Conservation (phyloP, 64 coral and sea anemone genomes). For the Orbicella faveolata region DNA sequence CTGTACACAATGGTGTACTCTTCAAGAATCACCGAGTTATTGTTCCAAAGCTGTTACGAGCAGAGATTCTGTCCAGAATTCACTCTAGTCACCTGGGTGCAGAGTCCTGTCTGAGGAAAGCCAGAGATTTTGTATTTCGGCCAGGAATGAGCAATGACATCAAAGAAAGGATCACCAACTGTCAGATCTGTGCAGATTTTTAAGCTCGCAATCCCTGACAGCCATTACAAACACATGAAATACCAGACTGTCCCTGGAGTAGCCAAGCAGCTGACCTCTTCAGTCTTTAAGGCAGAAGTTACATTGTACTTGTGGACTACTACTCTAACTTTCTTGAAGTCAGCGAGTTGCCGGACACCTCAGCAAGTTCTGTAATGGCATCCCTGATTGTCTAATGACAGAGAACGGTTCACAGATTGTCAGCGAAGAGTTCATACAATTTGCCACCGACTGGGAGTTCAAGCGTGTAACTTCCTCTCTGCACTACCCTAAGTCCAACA, state of each 20-base stretch:
- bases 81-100: no score
- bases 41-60: no score
- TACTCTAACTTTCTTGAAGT: not conserved
- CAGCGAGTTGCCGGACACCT: not conserved
- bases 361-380: not conserved
- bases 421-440: conserved; percentile 43
- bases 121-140: no score
- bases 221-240: not conserved
- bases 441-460: conserved; percentile 48
- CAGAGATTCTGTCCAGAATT: no score
- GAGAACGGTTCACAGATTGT: conserved; percentile 64
- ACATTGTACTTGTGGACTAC: not conserved
- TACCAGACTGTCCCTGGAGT: conserved; percentile 22
- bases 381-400: conserved; percentile 16
- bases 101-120: no score
- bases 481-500: conserved; percentile 35
- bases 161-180: not conserved
- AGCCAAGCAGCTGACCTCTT: not conserved
- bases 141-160: no score
- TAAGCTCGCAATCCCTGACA: not conserved
- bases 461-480: conserved; percentile 43
- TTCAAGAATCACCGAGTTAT: no score
- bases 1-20: no score
- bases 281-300: not conserved
- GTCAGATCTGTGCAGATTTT: not conserved